Evolutionary conservation across 2,888 invertebrate genomes (phyloP).

Genomic region (Ctenicera cuprea): DNA sequence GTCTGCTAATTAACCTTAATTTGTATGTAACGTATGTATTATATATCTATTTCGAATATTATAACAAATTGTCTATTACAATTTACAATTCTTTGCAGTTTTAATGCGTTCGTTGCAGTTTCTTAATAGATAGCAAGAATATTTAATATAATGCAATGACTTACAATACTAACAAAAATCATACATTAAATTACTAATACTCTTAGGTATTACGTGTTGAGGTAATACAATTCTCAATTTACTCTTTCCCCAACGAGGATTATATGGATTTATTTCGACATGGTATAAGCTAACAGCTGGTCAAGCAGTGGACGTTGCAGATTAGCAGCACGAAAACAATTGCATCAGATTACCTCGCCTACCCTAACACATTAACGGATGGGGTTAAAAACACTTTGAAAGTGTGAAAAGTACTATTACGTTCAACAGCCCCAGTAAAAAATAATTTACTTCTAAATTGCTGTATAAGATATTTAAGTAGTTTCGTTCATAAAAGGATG

Average conservation of each 20-base stretch:
- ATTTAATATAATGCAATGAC: neutral
- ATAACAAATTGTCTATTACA: too few relatives aligned
- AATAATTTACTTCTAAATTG: too few relatives aligned
- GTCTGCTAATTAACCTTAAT: too few relatives aligned
- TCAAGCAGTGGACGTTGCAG: slow-evolving; percentile 59
- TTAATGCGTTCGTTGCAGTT: too few relatives aligned
- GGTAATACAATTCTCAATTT: slow-evolving; percentile 38
- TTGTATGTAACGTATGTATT: too few relatives aligned
- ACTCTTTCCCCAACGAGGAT: slow-evolving; percentile 44
- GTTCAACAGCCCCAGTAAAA: neutral
- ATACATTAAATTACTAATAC: neutral
- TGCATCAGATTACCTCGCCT: slow-evolving; percentile 57
- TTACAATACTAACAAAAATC: too few relatives aligned
- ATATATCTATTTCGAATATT: too few relatives aligned
- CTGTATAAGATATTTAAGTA: too few relatives aligned
- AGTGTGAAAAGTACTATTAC: neutral
- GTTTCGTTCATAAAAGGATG: too few relatives aligned
- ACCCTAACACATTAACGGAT: slow-evolving; percentile 35
- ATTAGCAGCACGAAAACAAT: slow-evolving; percentile 53
- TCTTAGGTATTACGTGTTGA: neutral
- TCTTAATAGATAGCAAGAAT: too few relatives aligned
- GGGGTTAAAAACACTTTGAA: slow-evolving; percentile 19
- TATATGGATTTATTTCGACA: slow-evolving; percentile 45
- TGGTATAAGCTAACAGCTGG: slow-evolving; percentile 59
- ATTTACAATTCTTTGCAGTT: too few relatives aligned